These are phyloP conservation scores for Monopis laevigella DNA, from an alignment of 2,888 invertebrate species.

Conservation along the genomic window DNA sequence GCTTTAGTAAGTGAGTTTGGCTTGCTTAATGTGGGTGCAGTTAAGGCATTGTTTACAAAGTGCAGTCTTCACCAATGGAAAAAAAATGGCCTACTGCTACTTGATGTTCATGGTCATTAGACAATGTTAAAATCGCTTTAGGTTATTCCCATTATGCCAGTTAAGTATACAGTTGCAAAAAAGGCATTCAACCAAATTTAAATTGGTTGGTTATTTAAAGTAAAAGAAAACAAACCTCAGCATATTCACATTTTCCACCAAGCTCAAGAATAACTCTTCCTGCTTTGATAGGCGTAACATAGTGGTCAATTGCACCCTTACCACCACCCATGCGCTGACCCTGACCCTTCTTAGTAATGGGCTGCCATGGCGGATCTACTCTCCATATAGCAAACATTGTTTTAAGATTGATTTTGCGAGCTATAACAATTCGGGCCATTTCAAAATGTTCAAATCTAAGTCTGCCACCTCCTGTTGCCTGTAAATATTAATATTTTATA, in stretches of 20 bases:
- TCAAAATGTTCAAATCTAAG: slow-evolving; percentile 85
- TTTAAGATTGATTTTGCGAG: slow-evolving; percentile 79
- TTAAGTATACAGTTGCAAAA: too few species aligned
- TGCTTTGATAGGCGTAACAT: slow-evolving; percentile 91
- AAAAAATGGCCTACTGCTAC: too few species aligned
- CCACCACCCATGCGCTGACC: slow-evolving; percentile 97
- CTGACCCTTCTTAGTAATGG: slow-evolving; percentile 87
- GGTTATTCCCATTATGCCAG: too few species aligned
- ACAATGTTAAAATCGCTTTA: too few species aligned
- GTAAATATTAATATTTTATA: slow-evolving; percentile 25
- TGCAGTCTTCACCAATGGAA: too few species aligned
- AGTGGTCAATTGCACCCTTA: slow-evolving; percentile 94
- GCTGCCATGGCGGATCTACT: slow-evolving; percentile 95
- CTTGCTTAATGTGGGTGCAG: too few species aligned
- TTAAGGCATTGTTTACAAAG: too few species aligned
- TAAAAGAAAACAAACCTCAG: slow-evolving; percentile 78
- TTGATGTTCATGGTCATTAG: too few species aligned
- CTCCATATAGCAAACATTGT: slow-evolving; percentile 96
- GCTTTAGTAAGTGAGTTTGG: too few species aligned
- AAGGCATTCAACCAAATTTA: too few species aligned
- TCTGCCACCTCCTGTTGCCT: slow-evolving; percentile 88
- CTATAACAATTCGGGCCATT: slow-evolving; percentile 82
- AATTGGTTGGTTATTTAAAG: too few species aligned
- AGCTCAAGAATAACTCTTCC: slow-evolving; percentile 94
- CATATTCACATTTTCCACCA: slow-evolving; percentile 88